Evolutionary conservation across 92 coral and sea anemone species (phyloP), one percentile per base, ranked within the genome.

Genomic region (Parazoanthus darwini): DNA sequence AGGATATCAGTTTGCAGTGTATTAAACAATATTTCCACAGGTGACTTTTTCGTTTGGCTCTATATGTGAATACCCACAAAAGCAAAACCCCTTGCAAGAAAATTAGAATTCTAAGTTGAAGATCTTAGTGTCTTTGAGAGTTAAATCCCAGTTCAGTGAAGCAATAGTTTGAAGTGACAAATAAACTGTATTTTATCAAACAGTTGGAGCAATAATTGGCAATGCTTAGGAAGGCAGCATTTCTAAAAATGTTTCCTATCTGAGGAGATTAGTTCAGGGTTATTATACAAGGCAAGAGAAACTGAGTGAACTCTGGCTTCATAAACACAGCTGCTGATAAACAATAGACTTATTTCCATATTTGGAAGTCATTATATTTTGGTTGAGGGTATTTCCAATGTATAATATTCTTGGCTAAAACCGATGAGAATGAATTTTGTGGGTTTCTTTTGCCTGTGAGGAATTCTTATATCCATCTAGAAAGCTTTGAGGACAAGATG

Each of bases 301-400:
- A 35, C 87, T 14, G 77, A 68, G 87, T 50, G 6, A 84, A 46
- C 22, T 8, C 9, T n/a, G 77, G 58, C 77, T 83, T 87, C 90
- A 86, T 91, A 85, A 82, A 93, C 91, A 94, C 98, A 94, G 98
- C 98, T 93, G 98, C 88, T 74, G 67, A 50, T 63, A 33, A 92
- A 94, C 98, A 94, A 94, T 94, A 87, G 94, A n/a, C 92, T 67
- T 29, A 91, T 83, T 79, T 82, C 98, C 98, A 91, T 94, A 94
- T 94, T 86, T 93, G 98, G 98, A 39, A 88, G 80, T 66, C 71
- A 86, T 86, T 86, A 86, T 73, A 56, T 86, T 81, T 80, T 74
- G 78, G 85, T 71, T 89, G 90, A 76, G 66, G 79, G 79, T 86
- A 79, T 44, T 59, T 81, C 85, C 90, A 77, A 80, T 54, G 80